Evolutionary conservation across 2,797 vertebrate species (phyloP).

Genomic region (Megalops cyprinoides): DNA sequence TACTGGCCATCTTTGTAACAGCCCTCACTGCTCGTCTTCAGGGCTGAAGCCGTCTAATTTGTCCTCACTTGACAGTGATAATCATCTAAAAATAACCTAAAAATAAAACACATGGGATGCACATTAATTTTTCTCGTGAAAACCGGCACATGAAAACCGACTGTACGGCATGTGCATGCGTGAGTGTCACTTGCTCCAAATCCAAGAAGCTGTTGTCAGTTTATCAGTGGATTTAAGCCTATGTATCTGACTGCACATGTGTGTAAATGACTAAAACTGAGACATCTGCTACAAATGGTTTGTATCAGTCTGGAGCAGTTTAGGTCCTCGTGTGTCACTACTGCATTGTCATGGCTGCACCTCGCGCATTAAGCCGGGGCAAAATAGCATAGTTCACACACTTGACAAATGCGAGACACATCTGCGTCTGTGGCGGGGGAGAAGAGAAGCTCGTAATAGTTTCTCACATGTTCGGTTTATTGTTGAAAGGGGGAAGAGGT

Average conservation of each 20-base stretch:
- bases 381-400: not conserved
- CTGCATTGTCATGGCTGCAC: slow-evolving; percentile 16
- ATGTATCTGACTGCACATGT: slow-evolving; percentile 34
- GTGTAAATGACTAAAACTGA: slow-evolving; percentile 24
- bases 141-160: not conserved
- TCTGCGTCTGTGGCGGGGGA: not conserved
- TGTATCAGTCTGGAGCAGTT: slow-evolving; percentile 70
- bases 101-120: slow-evolving; percentile 10
- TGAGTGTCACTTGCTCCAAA: slow-evolving; percentile 40
- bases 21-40: not conserved
- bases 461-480: slow-evolving; percentile 19
- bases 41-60: not conserved
- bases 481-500: not conserved
- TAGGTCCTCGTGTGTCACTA: slow-evolving; percentile 34
- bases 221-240: slow-evolving; percentile 54
- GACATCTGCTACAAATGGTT: slow-evolving; percentile 60
- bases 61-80: not conserved
- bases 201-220: slow-evolving; percentile 47
- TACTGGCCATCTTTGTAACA: not conserved
- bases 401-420: not conserved
- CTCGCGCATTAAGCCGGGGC: not conserved
- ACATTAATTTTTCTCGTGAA: not conserved
- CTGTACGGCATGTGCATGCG: slow-evolving; percentile 5
- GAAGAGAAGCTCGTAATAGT: not conserved
- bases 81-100: slow-evolving; percentile 13